Base-by-base conservation (phyloP, 2,888 invertebrate species). In the Shargacucullia verbasci region DNA sequence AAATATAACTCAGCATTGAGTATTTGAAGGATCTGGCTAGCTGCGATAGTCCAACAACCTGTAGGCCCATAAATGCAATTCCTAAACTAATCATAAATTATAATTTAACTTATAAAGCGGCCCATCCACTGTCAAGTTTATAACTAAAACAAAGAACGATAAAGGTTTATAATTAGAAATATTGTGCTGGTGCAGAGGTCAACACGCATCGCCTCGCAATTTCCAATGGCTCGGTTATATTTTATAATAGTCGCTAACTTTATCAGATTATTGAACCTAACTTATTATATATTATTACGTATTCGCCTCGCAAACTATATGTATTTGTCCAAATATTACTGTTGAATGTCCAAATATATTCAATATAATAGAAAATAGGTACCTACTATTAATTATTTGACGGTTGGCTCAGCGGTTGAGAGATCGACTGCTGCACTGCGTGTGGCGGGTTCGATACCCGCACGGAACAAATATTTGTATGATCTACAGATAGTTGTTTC, bases 111-210 rank as follows among this genome's bases (percentile, higher is more conserved):
- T 45, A 45, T 39, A 12, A 44, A 60, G 12, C 34, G n/a, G 33
- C 46, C 43, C 53, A 47, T 68, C 63, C 66, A 69, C 50, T 65
- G 75, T 78, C 72, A 77, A 72, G 72, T 80, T 77, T 73, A 73
- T 76, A 71, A 71, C 75, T 54, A 58, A 73, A 66, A 75, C 67
- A 76, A 75, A 68, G 62, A 67, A 54, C 49, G 73, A 75, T 76
- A 75, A 76, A 63, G 79, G 80, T 78, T 73, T 88, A 90, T 90
- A 84, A 89, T 87, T 90, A 90, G 90, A 88, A 82, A 81, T 82
- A 84, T 84, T 81, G 82, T 78, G 60, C 31, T 73, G 72, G 82
- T 74, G 69, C 81, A 79, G 86, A 86, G 91, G 89, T 90, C 90
- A 89, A 81, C 78, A 84, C 76, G 82, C 82, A 80, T 69, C 73